Conservation (phyloP, 2,888 invertebrate genomes). For the Diaprepes abbreviatus region DNA sequence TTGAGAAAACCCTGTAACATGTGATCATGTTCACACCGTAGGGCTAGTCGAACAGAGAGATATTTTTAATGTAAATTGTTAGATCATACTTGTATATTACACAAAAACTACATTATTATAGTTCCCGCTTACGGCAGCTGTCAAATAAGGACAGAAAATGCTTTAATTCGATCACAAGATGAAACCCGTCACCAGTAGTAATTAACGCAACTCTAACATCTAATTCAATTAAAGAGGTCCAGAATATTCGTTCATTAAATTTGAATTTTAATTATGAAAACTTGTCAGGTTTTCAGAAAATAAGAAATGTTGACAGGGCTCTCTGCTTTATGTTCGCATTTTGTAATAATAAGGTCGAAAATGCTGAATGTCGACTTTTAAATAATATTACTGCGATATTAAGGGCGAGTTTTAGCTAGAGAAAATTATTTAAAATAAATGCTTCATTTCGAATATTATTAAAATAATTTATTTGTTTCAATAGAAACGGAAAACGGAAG, state of each 20-base stretch:
- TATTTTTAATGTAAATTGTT: too few species aligned
- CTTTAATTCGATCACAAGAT: slow-evolving; percentile 8
- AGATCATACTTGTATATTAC: too few species aligned
- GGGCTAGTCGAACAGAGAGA: too few species aligned
- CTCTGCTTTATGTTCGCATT: background rate
- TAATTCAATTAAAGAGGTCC: slow-evolving; percentile 28
- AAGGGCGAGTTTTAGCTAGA: background rate
- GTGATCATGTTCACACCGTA: too few species aligned
- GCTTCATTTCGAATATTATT: too few species aligned
- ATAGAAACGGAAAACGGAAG: too few species aligned
- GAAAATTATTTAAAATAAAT: background rate
- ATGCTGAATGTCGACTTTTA: background rate
- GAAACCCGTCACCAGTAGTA: slow-evolving; percentile 23
- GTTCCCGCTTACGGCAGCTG: too few species aligned
- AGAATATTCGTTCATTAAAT: slow-evolving; percentile 27
- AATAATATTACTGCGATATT: background rate
- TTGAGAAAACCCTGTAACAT: too few species aligned
- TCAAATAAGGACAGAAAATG: background rate
- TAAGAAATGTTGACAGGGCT: slow-evolving; percentile 16
- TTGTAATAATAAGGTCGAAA: background rate
- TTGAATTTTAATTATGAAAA: slow-evolving; percentile 11
- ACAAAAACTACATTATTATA: too few species aligned
- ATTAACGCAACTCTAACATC: slow-evolving; percentile 25
- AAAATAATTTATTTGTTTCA: too few species aligned
- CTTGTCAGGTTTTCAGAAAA: background rate